A percentile compares a stretch with the other conserved stretches of the same genome.
Conservation (phyloP, 2,888 invertebrate species). For the Scaptomyza polygonia region DNA sequence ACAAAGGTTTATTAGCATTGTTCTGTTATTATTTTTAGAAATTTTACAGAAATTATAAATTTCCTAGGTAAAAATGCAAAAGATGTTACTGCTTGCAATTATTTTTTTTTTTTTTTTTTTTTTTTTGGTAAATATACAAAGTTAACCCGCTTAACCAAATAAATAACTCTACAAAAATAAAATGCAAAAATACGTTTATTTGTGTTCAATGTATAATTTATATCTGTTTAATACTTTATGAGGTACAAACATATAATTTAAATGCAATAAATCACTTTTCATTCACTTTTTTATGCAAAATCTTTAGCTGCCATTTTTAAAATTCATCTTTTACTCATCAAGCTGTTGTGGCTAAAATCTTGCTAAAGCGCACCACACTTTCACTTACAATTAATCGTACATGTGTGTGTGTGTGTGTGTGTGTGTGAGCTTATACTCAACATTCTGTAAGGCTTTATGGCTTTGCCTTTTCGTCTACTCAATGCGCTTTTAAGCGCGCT, state of each 20-base stretch:
- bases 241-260: background rate
- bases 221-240: background rate
- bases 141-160: too few relatives aligned
- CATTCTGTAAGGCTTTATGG: constrained; percentile 22
- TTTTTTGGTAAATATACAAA: too few relatives aligned
- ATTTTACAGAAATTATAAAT: constrained; percentile 3
- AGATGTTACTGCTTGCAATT: too few relatives aligned
- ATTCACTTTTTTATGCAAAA: background rate
- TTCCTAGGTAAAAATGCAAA: too few relatives aligned
- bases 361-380: constrained; percentile 3
- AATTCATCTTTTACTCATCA: background rate
- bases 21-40: background rate
- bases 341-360: constrained; percentile 21
- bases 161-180: too few relatives aligned
- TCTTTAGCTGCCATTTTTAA: too few relatives aligned
- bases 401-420: background rate
- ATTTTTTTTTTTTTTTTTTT: too few relatives aligned
- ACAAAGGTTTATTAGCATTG: background rate
- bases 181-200: background rate
- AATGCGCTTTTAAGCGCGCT: constrained; percentile 78
- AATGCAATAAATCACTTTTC: background rate
- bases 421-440: background rate
- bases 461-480: constrained; percentile 47
- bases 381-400: background rate
- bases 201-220: background rate